Percentiles rank a stretch among this genome's conserved stretches.
phyloP scores from a whole-genome alignment of 2,797 vertebrate genomes.

The Peromyscus melanophrys region DNA sequence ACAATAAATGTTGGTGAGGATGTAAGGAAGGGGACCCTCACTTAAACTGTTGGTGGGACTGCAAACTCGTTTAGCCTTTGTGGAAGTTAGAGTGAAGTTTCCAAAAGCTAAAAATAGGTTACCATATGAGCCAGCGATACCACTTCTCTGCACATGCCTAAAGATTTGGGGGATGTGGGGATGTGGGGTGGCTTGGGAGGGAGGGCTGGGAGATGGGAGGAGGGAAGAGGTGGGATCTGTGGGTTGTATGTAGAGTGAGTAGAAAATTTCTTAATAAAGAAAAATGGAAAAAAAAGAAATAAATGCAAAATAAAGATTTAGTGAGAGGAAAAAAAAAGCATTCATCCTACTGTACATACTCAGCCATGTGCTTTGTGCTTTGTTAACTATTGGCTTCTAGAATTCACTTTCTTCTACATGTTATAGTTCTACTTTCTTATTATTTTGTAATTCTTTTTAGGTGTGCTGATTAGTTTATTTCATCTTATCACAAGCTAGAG shows the following conservation, averaged over 20 bases:
- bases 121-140: background rate
- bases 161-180: no score
- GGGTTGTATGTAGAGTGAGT: no score
- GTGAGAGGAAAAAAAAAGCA: no score
- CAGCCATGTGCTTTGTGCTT: background rate
- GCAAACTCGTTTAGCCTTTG: background rate
- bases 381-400: background rate
- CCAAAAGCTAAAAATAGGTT: background rate
- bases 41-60: background rate
- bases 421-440: constrained; percentile 45
- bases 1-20: background rate
- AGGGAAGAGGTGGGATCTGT: no score
- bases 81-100: background rate
- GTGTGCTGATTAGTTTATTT: background rate
- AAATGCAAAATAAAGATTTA: no score
- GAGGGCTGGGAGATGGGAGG: no score
- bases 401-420: constrained; percentile 34
- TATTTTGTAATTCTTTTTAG: background rate
- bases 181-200: no score
- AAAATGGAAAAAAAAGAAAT: no score
- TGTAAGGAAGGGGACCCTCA: no score
- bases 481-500: background rate
- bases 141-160: no score
- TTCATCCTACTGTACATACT: no score
- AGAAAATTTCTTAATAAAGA: no score